Evolutionary conservation across 92 coral and sea anemone genomes (phyloP), one percentile per base, ranked within the genome.

Genomic region (Paragorgia papillata): DNA sequence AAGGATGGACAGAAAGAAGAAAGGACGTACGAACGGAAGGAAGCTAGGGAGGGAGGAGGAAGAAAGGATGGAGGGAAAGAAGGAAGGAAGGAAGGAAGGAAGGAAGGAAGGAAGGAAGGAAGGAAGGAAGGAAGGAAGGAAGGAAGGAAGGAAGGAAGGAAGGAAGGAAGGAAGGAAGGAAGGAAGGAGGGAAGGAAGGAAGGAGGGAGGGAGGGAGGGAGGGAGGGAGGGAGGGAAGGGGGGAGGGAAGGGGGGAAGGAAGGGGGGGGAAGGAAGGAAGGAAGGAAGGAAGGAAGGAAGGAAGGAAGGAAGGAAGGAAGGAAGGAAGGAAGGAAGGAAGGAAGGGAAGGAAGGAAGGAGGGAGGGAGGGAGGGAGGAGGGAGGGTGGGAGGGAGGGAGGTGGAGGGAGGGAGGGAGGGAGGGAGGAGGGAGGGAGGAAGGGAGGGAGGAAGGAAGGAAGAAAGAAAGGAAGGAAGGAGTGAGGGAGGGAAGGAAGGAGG

Each of bases 71-170:
- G 62, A 17, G 22, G 62, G 30, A 17, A 56, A 31, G 30, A 22
- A 14, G 62, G 30, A 56, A 56, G 62, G 62, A 56, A 56, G 62
- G 62, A 56, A 13, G 62, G 62, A 56, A 56, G 62, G 62, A 56
- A 56, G 17, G 62, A 15, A 46, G 15, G 53, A 15, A 46, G 9
- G 53, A 15, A 46, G 9, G 53, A 2, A 46, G n/a, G 53, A 15
- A 46, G 2, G 53, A 15, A 46, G 15, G 17, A 15, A 46, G n/a
- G 53, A 15, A 7, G n/a, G 53, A 15, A 46, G 15, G n/a, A 2
- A 46, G 15, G 53, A n/a, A 15, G n/a, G 53, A 37, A 37, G 53
- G n/a, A 46, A 15, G n/a, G n/a, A 46, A 15, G 53, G n/a, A 46
- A 15, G 53, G n/a, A 46, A 15, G 53, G 15, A 46, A 46, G 53